phyloP scores from a whole-genome alignment of 2,113 vertebrate species.

The Gasterosteus nipponicus region DNA sequence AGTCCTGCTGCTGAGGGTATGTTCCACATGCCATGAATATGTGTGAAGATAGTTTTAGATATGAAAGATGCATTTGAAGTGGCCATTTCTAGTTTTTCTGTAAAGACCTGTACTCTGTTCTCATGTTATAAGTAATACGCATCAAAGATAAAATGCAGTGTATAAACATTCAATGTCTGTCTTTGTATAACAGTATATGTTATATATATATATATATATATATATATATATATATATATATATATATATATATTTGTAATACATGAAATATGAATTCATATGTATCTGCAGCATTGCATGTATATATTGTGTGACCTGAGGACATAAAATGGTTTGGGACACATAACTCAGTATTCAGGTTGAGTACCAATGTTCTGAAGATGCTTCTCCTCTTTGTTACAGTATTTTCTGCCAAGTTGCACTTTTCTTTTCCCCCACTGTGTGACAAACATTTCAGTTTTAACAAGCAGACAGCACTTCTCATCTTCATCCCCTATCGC shows the following conservation, averaged over 20 bases:
- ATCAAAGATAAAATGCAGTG: not conserved
- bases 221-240: too few relatives aligned
- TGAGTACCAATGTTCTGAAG: not conserved
- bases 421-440: constrained; percentile 12
- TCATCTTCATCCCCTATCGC: constrained; percentile 2
- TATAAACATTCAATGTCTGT: not conserved
- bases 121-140: not conserved
- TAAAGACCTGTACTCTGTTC: not conserved
- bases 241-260: too few relatives aligned
- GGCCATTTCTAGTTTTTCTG: not conserved
- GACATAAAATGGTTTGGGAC: not conserved
- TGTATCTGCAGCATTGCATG: too few relatives aligned
- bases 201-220: too few relatives aligned
- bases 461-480: not conserved
- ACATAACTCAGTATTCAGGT: not conserved
- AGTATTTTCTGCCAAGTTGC: constrained; percentile 4
- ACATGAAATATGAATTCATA: too few relatives aligned
- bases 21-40: not conserved
- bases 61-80: not conserved
- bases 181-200: too few relatives aligned
- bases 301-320: too few relatives aligned
- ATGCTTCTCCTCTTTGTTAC: not conserved
- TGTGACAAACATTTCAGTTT: constrained; percentile 3
- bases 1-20: constrained; percentile 13
- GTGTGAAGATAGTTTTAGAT: not conserved